Evolutionary conservation across 2,888 invertebrate genomes (phyloP).

Genomic region (Malacosoma neustria): DNA sequence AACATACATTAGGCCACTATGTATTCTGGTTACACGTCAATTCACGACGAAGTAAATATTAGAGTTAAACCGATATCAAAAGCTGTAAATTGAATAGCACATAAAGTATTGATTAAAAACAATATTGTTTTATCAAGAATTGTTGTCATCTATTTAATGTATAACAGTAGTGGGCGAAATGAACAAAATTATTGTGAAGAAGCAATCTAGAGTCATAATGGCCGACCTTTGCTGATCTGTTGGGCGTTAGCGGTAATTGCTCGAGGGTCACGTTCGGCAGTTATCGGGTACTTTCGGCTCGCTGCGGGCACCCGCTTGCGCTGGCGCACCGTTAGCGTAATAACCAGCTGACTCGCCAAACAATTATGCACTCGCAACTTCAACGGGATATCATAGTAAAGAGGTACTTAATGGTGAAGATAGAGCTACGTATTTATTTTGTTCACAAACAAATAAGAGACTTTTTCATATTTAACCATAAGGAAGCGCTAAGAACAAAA

Average conservation of each 20-base stretch:
- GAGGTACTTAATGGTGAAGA: not conserved
- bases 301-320: slow-evolving; percentile 13
- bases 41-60: too few relatives aligned
- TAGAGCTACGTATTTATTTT: too few relatives aligned
- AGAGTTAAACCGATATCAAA: too few relatives aligned
- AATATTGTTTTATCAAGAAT: too few relatives aligned
- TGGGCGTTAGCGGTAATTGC: slow-evolving; percentile 7
- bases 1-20: too few relatives aligned
- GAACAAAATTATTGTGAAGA: not conserved
- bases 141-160: too few relatives aligned
- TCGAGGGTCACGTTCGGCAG: slow-evolving; percentile 15
- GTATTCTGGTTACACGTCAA: too few relatives aligned
- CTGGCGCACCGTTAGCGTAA: slow-evolving; percentile 37
- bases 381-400: not conserved
- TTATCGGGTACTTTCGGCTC: slow-evolving; percentile 19
- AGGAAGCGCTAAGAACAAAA: too few relatives aligned
- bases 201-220: not conserved
- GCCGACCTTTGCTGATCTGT: not conserved
- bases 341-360: slow-evolving; percentile 39
- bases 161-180: not conserved
- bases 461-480: too few relatives aligned
- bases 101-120: too few relatives aligned
- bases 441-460: too few relatives aligned
- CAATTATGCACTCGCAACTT: slow-evolving; percentile 26
- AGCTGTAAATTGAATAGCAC: too few relatives aligned